Conservation (phyloP, 2,888 invertebrate species). For the Petrolisthes cinctipes region DNA sequence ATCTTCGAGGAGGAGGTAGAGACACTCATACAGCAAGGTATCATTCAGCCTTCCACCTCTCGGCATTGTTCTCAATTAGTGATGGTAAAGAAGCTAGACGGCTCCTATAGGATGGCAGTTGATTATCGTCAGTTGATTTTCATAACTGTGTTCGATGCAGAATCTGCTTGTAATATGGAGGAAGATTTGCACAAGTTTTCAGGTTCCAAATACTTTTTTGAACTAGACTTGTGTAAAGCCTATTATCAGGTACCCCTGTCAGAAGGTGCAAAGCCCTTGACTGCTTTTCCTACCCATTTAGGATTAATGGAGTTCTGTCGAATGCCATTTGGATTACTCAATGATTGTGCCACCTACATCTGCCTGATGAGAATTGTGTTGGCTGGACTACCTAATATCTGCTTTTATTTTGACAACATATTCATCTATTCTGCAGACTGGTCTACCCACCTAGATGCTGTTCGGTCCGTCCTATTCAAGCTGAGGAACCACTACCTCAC, state of each 20-base stretch:
- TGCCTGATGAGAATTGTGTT: neutral
- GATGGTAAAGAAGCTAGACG: slow-evolving; percentile 19
- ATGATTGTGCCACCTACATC: slow-evolving; percentile 14
- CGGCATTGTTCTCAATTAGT: neutral
- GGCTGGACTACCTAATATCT: no score
- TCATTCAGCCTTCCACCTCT: neutral
- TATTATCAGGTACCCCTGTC: slow-evolving; percentile 33
- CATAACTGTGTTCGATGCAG: neutral
- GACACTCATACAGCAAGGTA: slow-evolving; percentile 1
- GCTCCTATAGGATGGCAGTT: slow-evolving; percentile 23
- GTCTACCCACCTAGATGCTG: neutral
- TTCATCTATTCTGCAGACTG: slow-evolving; percentile 18
- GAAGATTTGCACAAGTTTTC: neutral
- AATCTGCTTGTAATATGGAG: slow-evolving; percentile 16
- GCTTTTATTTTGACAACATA: neutral
- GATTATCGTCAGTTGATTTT: neutral
- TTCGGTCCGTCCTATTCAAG: neutral
- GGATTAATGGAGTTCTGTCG: slow-evolving; percentile 34
- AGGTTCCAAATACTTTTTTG: slow-evolving; percentile 14
- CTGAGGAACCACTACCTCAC: neutral
- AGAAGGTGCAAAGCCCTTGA: neutral
- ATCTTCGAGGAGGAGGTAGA: neutral
- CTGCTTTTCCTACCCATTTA: neutral
- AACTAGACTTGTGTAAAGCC: slow-evolving; percentile 17
- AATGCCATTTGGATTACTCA: slow-evolving; percentile 21